Base-by-base conservation (phyloP, 2,113 vertebrate genomes). In the Hippocampus abdominalis region DNA sequence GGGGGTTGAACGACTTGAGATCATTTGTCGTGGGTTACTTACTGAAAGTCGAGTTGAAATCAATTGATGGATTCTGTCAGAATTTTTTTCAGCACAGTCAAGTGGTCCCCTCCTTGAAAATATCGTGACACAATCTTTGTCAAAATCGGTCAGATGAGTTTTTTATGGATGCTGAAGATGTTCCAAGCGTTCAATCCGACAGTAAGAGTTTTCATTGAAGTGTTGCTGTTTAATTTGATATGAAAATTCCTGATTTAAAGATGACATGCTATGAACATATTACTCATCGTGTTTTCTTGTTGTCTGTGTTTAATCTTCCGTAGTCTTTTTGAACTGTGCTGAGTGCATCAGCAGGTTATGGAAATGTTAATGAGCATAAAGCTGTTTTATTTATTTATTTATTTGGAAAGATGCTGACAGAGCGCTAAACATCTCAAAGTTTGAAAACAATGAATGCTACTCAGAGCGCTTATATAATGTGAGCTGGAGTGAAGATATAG, bases 401-500 rank as follows among this genome's bases (percentile, higher is more conserved):
- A 23, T 54, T 54, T n/a, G 10, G 3, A 69, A 74, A 75, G 46
- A 78, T 63, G 25, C 46, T 70, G 51, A 70, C 40, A 80, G 70
- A 81, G 42, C 60, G 25, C 51, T 15, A 25, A 44, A 42, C 4
- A 64, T 64, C 40, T 12, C 11, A 74, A 81, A 87, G 81, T 74
- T 82, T 88, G 48, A 39, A 81, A 71, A 70, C 77, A 70, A 13
- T 20, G 68, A 82, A 60, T 66, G 51, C 25, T 27, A 68, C 54
- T 48, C 48, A 65, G 67, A 62, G 51, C 78, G 73, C 73, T 78
- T 59, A 69, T 63, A 39, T 68, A 73, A 68, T 83, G 66, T 66
- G 57, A 72, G 76, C 77, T 78, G 74, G 25, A 27, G 66, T 25
- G 57, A 74, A 86, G 88, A 91, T 89, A 88, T 5, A 82, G 73